Evolutionary conservation across 2,797 vertebrate genomes (phyloP).

Genomic region (Pipistrellus kuhlii): DNA sequence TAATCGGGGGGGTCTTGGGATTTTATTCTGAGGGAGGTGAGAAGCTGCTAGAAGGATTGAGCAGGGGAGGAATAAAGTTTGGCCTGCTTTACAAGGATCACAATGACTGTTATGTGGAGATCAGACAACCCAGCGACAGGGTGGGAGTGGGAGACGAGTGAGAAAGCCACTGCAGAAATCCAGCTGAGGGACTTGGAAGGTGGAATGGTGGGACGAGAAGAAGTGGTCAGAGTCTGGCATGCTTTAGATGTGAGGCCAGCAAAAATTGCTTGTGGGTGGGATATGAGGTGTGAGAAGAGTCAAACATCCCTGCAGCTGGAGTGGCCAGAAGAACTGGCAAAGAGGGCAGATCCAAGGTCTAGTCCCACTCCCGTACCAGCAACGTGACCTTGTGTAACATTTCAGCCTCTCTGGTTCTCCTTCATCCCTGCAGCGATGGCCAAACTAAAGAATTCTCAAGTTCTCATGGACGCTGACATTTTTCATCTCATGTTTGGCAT

Average conservation of each 20-base stretch:
- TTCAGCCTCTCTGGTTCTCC: not conserved
- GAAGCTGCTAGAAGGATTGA: not conserved
- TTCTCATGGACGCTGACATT: not conserved
- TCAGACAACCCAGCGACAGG: not conserved
- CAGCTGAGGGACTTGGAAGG: rapidly evolving
- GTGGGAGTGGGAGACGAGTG: not conserved
- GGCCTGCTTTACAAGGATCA: not conserved
- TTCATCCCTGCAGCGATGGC: not conserved
- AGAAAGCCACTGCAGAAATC: not conserved
- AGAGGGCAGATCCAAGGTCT: not conserved
- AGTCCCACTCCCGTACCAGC: no score
- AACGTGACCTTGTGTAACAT: rapidly evolving
- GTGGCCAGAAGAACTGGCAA: not conserved
- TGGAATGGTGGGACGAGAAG: rapidly evolving
- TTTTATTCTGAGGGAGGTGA: not conserved
- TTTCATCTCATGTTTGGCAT: not conserved
- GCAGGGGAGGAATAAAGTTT: not conserved
- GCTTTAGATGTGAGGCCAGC: not conserved
- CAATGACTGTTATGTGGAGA: not conserved
- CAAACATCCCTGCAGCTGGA: not conserved
- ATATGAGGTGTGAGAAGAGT: not conserved
- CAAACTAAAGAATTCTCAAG: not conserved
- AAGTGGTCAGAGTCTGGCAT: not conserved
- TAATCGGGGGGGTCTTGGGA: not conserved
- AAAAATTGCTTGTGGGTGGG: not conserved